Evolutionary conservation across 1,140 invertebrate genomes (phyloP), one percentile per base, ranked within the genome.

Genomic region (Teleogryllus occipitalis): DNA sequence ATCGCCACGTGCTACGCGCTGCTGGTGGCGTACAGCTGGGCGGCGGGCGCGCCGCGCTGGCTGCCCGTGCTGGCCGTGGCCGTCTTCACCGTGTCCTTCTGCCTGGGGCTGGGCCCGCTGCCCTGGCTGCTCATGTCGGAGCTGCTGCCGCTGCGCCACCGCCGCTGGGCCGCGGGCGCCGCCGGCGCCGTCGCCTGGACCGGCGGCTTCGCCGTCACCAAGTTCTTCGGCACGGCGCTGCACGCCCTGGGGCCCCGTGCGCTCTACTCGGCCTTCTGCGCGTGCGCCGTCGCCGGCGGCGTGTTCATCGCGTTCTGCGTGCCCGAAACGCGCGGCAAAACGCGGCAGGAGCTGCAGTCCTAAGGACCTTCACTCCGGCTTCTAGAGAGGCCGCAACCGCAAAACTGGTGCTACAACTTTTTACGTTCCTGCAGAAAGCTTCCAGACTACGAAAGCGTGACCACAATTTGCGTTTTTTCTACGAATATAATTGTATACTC

Each of bases 11-110:
- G 39, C 10, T 21, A 75, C 74, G 74, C 74, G 8, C 74, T 75
- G n/a, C n/a, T 22, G 8, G 21, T 22, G 8, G 74, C 8, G 8
- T 21, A 21, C 74, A 8, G 10, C 74, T 8, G 8, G 8, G n/a
- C 74, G 74, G 21, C 8, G 8, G 39, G 21, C 74, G 39, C 74
- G 8, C 49, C 49, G 8, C 49, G 49, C 74, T 75, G 74, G 74
- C 74, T 75, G 74, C 74, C 74, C 8, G 21, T 75, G 8, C 21
- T 46, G 8, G 21, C 74, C n/a, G 21, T 75, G 21, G 8, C 39
- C 21, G 74, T 75, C 74, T 75, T 75, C 74, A 75, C 39, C 21
- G 74, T 75, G 8, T 75, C 74, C 74, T 22, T 46, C 74, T 22
- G 39, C 74, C n/a, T 75, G 74, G 74, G 74, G 8, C 10, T 46